Conservation (phyloP, 2,888 invertebrate genomes). For the Sarcophaga variegata region DNA sequence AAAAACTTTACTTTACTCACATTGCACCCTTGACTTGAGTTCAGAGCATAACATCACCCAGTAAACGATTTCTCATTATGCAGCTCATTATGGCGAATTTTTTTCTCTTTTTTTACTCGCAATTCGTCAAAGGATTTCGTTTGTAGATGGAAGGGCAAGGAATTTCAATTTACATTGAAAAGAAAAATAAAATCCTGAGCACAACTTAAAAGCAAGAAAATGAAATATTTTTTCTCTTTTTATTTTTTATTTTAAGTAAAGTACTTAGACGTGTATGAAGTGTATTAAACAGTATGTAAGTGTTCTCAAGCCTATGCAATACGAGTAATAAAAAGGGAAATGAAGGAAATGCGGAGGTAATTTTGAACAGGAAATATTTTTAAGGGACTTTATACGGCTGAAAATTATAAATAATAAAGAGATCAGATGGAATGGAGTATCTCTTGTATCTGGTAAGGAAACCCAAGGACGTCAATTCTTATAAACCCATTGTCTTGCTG, state of each 20-base stretch:
- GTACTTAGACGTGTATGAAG: not conserved
- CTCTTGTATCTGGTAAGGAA: too few relatives aligned
- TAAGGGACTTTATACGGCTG: too few relatives aligned
- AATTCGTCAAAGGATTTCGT: slow-evolving; percentile 10
- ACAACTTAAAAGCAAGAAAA: not conserved
- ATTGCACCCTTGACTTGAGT: not conserved
- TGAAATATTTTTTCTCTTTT: not conserved
- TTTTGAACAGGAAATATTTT: too few relatives aligned
- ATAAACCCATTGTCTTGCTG: too few relatives aligned
- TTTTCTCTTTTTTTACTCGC: not conserved
- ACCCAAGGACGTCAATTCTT: too few relatives aligned
- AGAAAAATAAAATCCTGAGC: not conserved
- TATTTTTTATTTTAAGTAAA: too few relatives aligned
- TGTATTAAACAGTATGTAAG: not conserved
- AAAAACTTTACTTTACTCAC: not conserved
- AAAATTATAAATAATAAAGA: too few relatives aligned
- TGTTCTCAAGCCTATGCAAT: not conserved
- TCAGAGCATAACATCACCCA: not conserved
- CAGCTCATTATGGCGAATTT: slow-evolving; percentile 36
- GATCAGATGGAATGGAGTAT: too few relatives aligned
- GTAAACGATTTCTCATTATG: slow-evolving; percentile 44
- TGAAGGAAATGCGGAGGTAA: not conserved
- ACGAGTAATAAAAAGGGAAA: not conserved
- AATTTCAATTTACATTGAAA: slow-evolving; percentile 46
- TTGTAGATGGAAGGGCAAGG: not conserved